Conservation (phyloP, 1,140 invertebrate genomes). For the Drosophila pseudoananassae region DNA sequence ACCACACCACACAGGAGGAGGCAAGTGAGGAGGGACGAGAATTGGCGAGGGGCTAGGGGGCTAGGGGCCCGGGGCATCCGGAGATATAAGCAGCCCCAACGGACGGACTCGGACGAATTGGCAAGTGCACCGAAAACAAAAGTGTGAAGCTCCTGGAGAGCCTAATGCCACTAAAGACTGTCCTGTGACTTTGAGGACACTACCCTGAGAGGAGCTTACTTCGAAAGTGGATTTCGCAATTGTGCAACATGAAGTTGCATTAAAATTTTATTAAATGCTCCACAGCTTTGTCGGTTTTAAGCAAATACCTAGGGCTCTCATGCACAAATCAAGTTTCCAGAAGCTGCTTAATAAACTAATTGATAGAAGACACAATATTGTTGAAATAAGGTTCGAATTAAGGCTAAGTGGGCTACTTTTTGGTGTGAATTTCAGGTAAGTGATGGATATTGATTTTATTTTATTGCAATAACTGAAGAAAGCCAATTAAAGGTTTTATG, state of each 20-base stretch:
- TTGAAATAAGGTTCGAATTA: background rate
- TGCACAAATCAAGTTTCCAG: background rate
- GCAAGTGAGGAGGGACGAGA: background rate
- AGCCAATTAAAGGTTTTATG: no score
- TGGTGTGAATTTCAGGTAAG: no score
- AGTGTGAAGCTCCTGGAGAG: conserved; percentile 11
- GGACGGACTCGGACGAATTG: conserved; percentile 41
- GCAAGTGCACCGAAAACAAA: conserved; percentile 52
- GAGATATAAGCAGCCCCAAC: conserved; percentile 51
- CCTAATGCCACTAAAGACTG: conserved; percentile 22
- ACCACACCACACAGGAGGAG: conserved; percentile 62
- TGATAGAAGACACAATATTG: background rate
- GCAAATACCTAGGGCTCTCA: background rate
- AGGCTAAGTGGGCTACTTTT: no score
- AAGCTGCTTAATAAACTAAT: background rate
- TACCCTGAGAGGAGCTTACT: background rate
- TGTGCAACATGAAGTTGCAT: background rate
- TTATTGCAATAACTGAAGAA: no score
- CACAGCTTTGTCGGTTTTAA: background rate
- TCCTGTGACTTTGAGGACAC: background rate
- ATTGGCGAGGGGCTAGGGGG: background rate
- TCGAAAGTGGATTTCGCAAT: background rate
- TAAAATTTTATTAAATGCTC: background rate
- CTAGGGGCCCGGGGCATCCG: conserved; percentile 13
- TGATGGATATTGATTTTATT: no score